Evolutionary conservation across 2,888 invertebrate species (phyloP), one percentile per base, ranked within the genome.

Genomic region (Polyommatus iphigenia): DNA sequence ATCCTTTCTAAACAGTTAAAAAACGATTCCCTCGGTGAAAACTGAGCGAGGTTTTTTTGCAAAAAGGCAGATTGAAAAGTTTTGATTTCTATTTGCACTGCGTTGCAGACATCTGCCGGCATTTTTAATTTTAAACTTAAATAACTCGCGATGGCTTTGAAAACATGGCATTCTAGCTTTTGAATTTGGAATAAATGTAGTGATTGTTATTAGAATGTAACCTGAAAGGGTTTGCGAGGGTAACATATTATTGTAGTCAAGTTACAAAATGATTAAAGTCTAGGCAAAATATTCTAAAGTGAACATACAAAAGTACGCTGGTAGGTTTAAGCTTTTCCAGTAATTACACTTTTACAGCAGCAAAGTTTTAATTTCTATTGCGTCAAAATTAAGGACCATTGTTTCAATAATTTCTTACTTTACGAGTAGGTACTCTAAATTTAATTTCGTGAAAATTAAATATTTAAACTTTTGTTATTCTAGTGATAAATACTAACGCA

Each of bases 21-120:
- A 73, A 73, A 46, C 13, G 20, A 46, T 73, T 73, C 46, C 46
- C 24, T 13, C 20, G 24, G 46, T 46, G 41, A 73, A 6, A 46
- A 20, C 29, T 46, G 73, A 41, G n/a, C 73, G 73, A 46, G 13
- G 18, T 24, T 50, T 75, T 75, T 29, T 54, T 50, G 29, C 15
- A 75, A 75, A 75, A 75, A 75, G n/a, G 72, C 72, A 72, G 75
- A 54, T 75, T 75, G 75, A 54, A 73, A 75, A 75, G 75, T 54
- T n/a, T n/a, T n/a, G n/a, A 18, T 50, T 54, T 54, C 75, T 75
- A 24, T 75, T 75, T 75, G 18, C 24, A 75, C 75, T 10, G 54
- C 54, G 54, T 18, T 29, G 75, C 50, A 24, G 54, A 8, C 10
- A 50, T 20, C 75, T 29, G 50, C 29, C 29, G 54, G 24, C 75